Conservation (phyloP, 2,113 vertebrate genomes). For the Ochotona curzoniae region DNA sequence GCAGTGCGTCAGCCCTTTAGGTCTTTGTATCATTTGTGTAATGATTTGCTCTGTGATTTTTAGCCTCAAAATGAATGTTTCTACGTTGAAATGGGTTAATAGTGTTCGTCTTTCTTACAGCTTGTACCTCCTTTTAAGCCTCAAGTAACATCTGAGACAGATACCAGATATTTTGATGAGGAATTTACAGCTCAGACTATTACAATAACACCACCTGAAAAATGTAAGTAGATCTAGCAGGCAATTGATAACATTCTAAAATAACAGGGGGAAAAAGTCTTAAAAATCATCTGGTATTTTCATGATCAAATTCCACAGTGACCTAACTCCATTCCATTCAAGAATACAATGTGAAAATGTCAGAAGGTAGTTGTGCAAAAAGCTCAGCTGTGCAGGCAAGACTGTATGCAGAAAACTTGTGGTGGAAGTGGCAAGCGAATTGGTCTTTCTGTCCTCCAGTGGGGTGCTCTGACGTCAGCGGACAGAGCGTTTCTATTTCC, state of each 20-base stretch:
- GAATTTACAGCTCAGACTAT: conserved; percentile 97
- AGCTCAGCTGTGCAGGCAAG: not conserved
- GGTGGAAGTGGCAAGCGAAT: not conserved
- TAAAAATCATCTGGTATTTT: not conserved
- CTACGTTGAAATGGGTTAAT: conserved; percentile 59
- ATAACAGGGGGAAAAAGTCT: not conserved
- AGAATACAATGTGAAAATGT: not conserved
- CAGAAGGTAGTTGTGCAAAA: not conserved
- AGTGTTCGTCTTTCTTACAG: conserved; percentile 84
- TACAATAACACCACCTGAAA: conserved; percentile 98
- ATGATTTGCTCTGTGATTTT: not conserved
- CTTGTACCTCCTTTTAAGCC: conserved; percentile 97
- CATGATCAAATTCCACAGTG: not conserved
- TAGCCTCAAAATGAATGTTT: not conserved
- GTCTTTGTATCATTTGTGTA: not conserved
- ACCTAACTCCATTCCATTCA: not conserved
- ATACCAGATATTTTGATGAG: conserved; percentile 97
- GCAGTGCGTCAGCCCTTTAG: not conserved
- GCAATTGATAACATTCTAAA: not conserved
- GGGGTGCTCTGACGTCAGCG: not conserved
- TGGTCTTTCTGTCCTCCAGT: not conserved
- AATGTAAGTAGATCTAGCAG: conserved; percentile 89
- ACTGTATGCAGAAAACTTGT: not conserved
- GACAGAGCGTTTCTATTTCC: not conserved
- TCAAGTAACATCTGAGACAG: conserved; percentile 97